phyloP scores from a whole-genome alignment of 2,888 invertebrate species.

The Molanna angustata region DNA sequence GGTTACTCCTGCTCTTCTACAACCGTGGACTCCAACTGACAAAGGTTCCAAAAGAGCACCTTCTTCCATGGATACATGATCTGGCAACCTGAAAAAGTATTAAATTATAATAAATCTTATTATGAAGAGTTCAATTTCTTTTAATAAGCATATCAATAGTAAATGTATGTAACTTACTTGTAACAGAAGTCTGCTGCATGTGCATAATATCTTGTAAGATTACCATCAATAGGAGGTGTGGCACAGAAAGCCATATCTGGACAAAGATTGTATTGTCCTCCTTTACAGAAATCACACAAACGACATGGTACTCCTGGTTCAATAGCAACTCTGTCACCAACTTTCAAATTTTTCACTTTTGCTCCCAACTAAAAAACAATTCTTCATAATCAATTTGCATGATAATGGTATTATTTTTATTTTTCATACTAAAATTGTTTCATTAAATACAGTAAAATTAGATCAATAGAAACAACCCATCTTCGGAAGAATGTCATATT shows the following conservation, averaged over 20 bases:
- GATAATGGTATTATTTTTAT: too few relatives aligned
- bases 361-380: constrained; percentile 42
- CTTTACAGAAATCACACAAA: constrained; percentile 79
- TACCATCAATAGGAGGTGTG: constrained; percentile 93
- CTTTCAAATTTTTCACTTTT: constrained; percentile 65
- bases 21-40: constrained; percentile 92
- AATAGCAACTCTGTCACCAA: constrained; percentile 89
- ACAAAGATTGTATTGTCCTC: constrained; percentile 89
- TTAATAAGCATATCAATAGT: neutral
- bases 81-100: constrained; percentile 66
- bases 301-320: constrained; percentile 93
- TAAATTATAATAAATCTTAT: too few relatives aligned
- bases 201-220: constrained; percentile 79
- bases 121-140: too few relatives aligned
- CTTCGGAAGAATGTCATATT: too few relatives aligned
- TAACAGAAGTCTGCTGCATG: constrained; percentile 89
- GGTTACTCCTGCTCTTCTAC: constrained; percentile 75
- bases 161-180: constrained; percentile 53
- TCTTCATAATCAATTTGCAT: too few relatives aligned
- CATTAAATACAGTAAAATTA: too few relatives aligned
- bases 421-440: too few relatives aligned
- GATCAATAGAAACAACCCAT: too few relatives aligned
- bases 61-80: constrained; percentile 87
- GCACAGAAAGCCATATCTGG: constrained; percentile 86
- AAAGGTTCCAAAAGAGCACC: constrained; percentile 92